Evolutionary conservation across 2,888 invertebrate species (phyloP).

Genomic region (Acanthosepion lycidas): DNA sequence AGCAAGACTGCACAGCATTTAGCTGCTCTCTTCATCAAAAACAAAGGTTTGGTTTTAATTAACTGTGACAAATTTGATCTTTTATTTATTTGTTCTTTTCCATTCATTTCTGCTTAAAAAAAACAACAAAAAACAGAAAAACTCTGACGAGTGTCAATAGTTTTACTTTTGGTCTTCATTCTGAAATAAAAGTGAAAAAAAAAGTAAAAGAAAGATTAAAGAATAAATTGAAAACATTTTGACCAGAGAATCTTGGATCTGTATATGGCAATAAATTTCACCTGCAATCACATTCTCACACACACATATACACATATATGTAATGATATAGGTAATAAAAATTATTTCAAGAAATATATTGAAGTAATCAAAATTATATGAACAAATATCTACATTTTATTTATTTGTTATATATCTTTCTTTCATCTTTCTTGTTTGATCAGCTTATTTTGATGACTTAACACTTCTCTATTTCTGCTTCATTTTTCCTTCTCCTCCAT

Average conservation of each 20-base stretch:
- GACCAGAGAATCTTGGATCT: not conserved
- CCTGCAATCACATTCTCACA: not conserved
- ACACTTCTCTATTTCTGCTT: too few species aligned
- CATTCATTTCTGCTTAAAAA: not conserved
- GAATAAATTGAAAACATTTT: not conserved
- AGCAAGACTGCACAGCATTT: not conserved
- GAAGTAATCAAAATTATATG: too few species aligned
- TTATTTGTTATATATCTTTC: too few species aligned
- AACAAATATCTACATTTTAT: too few species aligned
- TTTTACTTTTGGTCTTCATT: not conserved
- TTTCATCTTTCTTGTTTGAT: too few species aligned
- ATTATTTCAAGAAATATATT: not conserved
- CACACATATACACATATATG: not conserved
- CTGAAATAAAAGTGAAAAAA: not conserved
- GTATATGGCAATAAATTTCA: not conserved
- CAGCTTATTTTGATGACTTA: too few species aligned
- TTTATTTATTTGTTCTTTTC: not conserved
- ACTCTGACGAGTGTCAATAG: not conserved
- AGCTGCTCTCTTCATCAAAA: not conserved
- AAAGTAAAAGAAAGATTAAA: too few species aligned
- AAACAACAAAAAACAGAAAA: too few species aligned
- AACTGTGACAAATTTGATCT: not conserved
- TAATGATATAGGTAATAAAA: constrained; percentile 33
- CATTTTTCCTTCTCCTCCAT: too few species aligned
- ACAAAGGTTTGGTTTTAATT: not conserved